Base-by-base conservation (phyloP, 2,113 vertebrate species). In the Octodon degus region DNA sequence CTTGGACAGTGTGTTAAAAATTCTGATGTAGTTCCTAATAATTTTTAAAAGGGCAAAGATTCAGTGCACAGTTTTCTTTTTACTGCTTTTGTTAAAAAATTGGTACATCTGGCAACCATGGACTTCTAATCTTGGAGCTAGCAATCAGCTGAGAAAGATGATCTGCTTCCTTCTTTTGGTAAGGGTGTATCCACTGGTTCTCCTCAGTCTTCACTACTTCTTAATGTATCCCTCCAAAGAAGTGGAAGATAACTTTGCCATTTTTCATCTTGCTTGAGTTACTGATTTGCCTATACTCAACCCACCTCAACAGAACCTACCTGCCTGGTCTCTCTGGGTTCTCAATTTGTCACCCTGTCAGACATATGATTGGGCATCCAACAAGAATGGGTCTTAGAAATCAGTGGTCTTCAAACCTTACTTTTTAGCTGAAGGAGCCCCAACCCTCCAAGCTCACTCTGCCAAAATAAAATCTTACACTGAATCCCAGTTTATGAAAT, bases 191-290 rank as follows among this genome's bases (percentile, higher is more conserved):
- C 76, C 14, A 60, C 14, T 68, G 81, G 13, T 81, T 85, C 32
- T 80, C 76, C 63, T n/a, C 1, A 40, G 43, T 53, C 40, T 7
- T 47, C 30, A 63, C 13, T 11, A 67, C 43, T 19, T 32, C 5
- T 3, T 25, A 10, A 32, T 86, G 6, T 50, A 5, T 17, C 47
- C 74, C 14, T 27, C 34, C 65, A 25, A 60, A 65, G 7, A 80
- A 19, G 34, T 27, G 50, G 77, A 82, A 86, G 63, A 11, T 19
- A 60, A 82, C 40, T 67, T 67, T 58, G 20, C 55, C 19, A 43
- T 79, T 85, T 93, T n/a, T 86, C 50, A 30, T 68, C 14, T 91
- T 85, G 32, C 40, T 87, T 89, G 83, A 80, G 62, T 89, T 89
- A 76, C 65, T 76, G 37, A 19, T 89, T 85, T 92, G 89, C 79